These are phyloP conservation scores for Apis cerana DNA, from an alignment of 1,140 invertebrate species.

Conservation along the genomic window DNA sequence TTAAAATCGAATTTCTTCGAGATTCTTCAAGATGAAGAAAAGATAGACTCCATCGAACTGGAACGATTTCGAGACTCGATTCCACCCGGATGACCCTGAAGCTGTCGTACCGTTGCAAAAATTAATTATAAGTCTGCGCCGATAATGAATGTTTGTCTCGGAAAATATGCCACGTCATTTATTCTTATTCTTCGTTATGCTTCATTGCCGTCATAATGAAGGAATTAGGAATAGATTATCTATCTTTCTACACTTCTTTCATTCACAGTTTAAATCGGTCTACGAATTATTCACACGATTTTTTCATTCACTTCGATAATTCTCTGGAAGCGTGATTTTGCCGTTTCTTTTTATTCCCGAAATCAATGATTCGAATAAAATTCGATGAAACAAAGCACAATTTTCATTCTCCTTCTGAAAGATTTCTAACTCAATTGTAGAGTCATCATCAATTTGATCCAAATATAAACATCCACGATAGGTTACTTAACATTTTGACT, in stretches of 20 bases:
- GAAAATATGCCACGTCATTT: constrained; percentile 55
- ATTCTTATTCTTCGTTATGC: constrained; percentile 46
- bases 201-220: constrained; percentile 52
- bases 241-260: constrained; percentile 21
- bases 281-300: constrained; percentile 39
- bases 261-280: constrained; percentile 29
- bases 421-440: no score
- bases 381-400: neutral
- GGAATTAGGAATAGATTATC: neutral
- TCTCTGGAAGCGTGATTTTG: constrained; percentile 19
- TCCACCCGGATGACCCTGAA: constrained; percentile 30
- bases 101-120: constrained; percentile 58
- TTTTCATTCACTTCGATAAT: neutral
- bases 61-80: constrained; percentile 49
- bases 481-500: no score
- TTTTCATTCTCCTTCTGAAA: no score
- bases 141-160: constrained; percentile 53
- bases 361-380: neutral
- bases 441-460: no score
- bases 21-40: constrained; percentile 13
- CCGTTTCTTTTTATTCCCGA: neutral
- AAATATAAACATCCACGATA: no score
- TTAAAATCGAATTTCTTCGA: constrained; percentile 2
- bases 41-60: constrained; percentile 34
- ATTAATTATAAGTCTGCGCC: constrained; percentile 63